Evolutionary conservation across 1,140 invertebrate genomes (phyloP).

Genomic region (Caligus rogercresseyi): DNA sequence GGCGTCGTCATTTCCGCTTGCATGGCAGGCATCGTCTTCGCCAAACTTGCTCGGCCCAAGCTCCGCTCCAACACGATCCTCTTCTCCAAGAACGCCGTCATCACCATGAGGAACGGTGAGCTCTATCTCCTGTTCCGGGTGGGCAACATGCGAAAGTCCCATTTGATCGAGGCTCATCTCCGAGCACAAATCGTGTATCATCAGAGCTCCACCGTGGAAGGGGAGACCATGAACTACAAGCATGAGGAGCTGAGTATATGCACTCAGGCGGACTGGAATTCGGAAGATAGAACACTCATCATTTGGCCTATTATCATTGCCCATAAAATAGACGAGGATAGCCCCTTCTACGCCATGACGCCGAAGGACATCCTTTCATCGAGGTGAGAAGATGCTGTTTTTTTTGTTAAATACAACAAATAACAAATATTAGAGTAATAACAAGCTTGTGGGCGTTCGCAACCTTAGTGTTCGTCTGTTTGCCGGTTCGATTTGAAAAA

Average conservation of each 20-base stretch:
- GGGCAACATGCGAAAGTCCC: slow-evolving; percentile 93
- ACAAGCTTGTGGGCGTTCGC: background rate
- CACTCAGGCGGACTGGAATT: slow-evolving; percentile 53
- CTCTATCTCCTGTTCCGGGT: slow-evolving; percentile 88
- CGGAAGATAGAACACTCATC: slow-evolving; percentile 64
- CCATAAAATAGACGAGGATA: slow-evolving; percentile 51
- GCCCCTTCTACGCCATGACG: slow-evolving; percentile 69
- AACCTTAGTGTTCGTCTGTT: too few species aligned
- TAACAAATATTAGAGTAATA: slow-evolving; percentile 28
- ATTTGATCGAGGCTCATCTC: slow-evolving; percentile 82
- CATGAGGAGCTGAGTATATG: slow-evolving; percentile 64
- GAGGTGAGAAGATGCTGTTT: slow-evolving; percentile 48
- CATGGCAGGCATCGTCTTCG: slow-evolving; percentile 85
- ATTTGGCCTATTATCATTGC: slow-evolving; percentile 84
- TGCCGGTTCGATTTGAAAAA: too few species aligned
- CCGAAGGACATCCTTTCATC: slow-evolving; percentile 33
- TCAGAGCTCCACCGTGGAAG: slow-evolving; percentile 65
- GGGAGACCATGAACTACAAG: slow-evolving; percentile 60
- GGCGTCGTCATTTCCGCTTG: slow-evolving; percentile 72
- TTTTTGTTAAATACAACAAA: slow-evolving; percentile 94
- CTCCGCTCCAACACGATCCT: slow-evolving; percentile 85
- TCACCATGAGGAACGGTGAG: slow-evolving; percentile 72
- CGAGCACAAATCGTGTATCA: slow-evolving; percentile 74
- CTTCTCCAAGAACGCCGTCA: slow-evolving; percentile 81
- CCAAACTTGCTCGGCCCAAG: slow-evolving; percentile 88